Conservation (phyloP, 2,797 vertebrate genomes). For the Gallinago nigripennis region DNA sequence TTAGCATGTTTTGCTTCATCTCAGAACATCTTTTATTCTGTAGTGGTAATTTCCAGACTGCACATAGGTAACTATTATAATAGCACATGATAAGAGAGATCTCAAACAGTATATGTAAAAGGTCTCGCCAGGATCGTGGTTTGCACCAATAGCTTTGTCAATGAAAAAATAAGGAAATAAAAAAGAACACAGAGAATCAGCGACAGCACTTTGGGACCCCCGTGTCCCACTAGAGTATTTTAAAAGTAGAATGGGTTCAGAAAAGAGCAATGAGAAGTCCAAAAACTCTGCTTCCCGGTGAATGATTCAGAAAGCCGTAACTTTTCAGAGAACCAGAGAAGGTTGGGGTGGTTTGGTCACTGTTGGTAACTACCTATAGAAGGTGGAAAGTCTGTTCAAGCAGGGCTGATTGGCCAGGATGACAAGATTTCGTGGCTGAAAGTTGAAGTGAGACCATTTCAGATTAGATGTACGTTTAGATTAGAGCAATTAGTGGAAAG, state of each 20-base stretch:
- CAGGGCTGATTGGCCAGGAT: accelerated
- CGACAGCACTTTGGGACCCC: not conserved
- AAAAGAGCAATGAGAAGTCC: not conserved
- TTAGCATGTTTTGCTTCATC: not conserved
- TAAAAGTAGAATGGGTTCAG: not conserved
- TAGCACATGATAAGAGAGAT: not conserved
- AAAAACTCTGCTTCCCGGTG: not conserved
- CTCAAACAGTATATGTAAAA: not conserved
- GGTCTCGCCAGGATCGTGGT: not conserved
- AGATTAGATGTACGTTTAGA: not conserved
- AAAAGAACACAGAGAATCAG: not conserved
- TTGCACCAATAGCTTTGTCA: not conserved
- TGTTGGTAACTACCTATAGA: accelerated
- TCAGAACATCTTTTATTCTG: not conserved
- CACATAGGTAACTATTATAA: not conserved
- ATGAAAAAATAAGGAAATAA: not conserved
- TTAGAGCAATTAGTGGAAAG: not conserved
- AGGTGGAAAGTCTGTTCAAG: not conserved
- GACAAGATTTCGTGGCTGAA: not conserved
- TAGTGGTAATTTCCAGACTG: not conserved
- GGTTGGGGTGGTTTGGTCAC: not conserved
- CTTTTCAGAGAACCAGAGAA: not conserved
- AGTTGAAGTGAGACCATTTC: not conserved
- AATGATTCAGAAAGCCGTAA: not conserved
- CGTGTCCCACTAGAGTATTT: not conserved